Evolutionary conservation across 2,113 vertebrate species (phyloP).

Genomic region (Ceuthmochares aereus): DNA sequence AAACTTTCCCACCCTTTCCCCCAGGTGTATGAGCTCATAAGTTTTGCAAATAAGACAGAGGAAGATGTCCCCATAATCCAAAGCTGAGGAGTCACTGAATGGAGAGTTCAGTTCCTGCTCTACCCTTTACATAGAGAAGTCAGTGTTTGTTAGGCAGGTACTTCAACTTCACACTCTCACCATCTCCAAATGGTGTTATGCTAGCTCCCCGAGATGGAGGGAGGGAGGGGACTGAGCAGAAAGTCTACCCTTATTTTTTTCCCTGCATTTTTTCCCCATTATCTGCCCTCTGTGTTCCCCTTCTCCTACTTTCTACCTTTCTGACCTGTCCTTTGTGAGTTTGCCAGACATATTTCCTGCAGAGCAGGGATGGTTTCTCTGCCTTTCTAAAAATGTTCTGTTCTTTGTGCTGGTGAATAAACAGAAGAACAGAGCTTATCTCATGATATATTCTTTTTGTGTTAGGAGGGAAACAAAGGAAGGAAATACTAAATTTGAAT

Average conservation of each 20-base stretch:
- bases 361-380: neutral
- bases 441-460: neutral
- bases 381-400: neutral
- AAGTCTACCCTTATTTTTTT: neutral
- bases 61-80: neutral
- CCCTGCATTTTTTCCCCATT: neutral
- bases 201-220: neutral
- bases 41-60: neutral
- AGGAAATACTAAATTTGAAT: slow-evolving; percentile 41
- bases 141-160: neutral
- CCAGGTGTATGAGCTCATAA: slow-evolving; percentile 39
- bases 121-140: neutral
- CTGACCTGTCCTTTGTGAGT: neutral
- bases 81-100: neutral
- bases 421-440: slow-evolving; percentile 1
- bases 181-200: neutral
- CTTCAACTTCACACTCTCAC: neutral
- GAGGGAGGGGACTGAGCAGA: neutral
- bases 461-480: slow-evolving; percentile 8
- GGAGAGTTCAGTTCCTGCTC: neutral
- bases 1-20: slow-evolving; percentile 47
- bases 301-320: neutral
- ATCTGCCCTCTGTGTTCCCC: neutral
- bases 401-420: slow-evolving; percentile 39
- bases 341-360: neutral